Conservation (phyloP, 2,888 invertebrate genomes). For the Slavum lentiscoides region DNA sequence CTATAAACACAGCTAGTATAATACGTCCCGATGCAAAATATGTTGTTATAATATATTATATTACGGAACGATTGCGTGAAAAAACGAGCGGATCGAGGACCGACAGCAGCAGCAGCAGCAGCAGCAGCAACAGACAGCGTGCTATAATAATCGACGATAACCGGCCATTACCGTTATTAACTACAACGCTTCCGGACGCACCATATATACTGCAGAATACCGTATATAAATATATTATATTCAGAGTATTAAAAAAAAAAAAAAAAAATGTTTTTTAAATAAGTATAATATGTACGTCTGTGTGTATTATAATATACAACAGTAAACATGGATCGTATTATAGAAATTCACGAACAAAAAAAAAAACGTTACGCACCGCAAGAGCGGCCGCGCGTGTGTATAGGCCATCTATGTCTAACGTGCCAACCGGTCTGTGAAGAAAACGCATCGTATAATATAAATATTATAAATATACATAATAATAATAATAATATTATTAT, state of each 20-base stretch:
- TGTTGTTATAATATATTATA: too few relatives aligned
- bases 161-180: conserved; percentile 45
- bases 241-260: neutral
- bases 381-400: too few relatives aligned
- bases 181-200: conserved; percentile 22
- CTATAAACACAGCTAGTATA: too few relatives aligned
- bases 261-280: neutral
- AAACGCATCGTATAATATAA: neutral
- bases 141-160: conserved; percentile 16
- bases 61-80: too few relatives aligned
- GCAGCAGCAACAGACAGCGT: neutral
- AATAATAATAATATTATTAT: too few relatives aligned
- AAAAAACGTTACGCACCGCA: conserved; percentile 24
- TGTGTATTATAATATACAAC: neutral
- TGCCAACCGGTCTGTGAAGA: conserved; percentile 38
- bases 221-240: conserved; percentile 4
- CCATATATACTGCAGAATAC: conserved; percentile 24
- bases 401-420: conserved; percentile 17
- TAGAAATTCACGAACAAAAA: conserved; percentile 36
- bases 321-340: neutral
- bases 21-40: too few relatives aligned
- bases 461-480: too few relatives aligned
- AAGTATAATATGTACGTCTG: neutral
- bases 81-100: neutral
- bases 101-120: neutral